phyloP scores from a whole-genome alignment of 2,113 vertebrate genomes.

The Myiagra hebetior region DNA sequence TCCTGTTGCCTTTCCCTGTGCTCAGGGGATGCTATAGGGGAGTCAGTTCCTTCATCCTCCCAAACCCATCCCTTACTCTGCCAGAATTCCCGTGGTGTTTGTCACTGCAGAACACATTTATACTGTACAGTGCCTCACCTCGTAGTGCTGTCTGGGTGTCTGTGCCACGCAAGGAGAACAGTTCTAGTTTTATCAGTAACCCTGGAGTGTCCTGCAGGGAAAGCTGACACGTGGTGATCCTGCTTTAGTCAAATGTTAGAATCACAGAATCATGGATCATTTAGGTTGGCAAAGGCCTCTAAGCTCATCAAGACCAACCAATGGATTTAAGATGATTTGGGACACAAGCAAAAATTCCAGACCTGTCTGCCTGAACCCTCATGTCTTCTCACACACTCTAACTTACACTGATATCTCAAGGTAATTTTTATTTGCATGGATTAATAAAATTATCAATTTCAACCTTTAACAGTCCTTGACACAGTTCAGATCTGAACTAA shows the following conservation, averaged over 20 bases:
- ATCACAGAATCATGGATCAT: accelerated
- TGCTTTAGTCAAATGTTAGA: neutral
- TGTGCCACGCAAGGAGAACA: neutral
- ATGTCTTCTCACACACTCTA: neutral
- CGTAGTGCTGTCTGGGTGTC: neutral
- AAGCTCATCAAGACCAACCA: neutral
- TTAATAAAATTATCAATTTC: neutral
- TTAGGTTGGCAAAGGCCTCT: neutral
- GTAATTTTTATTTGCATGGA: neutral
- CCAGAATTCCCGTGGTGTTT: neutral
- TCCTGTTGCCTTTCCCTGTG: neutral
- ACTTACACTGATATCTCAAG: neutral
- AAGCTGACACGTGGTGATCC: neutral
- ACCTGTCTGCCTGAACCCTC: neutral
- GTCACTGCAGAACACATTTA: neutral
- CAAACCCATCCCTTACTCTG: neutral
- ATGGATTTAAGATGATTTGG: neutral
- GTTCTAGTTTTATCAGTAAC: neutral
- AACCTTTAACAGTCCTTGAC: neutral
- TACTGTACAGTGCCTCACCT: neutral
- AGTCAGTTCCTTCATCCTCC: neutral
- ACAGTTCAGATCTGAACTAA: neutral
- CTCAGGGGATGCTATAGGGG: neutral
- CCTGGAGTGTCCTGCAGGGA: neutral
- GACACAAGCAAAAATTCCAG: neutral